A percentile compares a stretch with the other conserved stretches of the same genome.
phyloP scores from a whole-genome alignment of 2,797 vertebrate species.

The Pachyuromys duprasi region DNA sequence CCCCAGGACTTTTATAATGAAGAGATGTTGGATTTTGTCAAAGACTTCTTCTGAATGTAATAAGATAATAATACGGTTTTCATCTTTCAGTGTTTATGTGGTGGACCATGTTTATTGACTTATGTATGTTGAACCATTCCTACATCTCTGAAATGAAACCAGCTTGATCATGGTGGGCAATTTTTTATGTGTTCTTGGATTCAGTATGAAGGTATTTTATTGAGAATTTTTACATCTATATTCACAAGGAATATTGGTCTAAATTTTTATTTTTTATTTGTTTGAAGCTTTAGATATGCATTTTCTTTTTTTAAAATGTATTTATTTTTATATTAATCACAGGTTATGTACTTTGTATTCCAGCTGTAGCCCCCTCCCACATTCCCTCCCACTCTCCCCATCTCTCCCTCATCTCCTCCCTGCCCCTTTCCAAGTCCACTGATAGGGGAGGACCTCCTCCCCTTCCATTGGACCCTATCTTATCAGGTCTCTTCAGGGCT shows the following conservation, averaged over 20 bases:
- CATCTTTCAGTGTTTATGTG: neutral
- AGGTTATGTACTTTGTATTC: too few relatives aligned
- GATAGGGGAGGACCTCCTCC: too few relatives aligned
- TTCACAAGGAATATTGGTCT: neutral
- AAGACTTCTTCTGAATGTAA: neutral
- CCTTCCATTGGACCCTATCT: too few relatives aligned
- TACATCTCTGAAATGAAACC: neutral
- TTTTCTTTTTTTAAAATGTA: too few relatives aligned
- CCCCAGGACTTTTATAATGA: neutral
- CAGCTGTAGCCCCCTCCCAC: too few relatives aligned
- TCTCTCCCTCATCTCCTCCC: too few relatives aligned
- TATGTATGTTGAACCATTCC: neutral
- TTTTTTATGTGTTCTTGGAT: neutral
- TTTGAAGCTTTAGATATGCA: too few relatives aligned
- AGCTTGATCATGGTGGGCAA: neutral
- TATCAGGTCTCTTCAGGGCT: too few relatives aligned
- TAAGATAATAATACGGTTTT: neutral
- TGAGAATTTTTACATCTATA: neutral
- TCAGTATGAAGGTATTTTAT: neutral
- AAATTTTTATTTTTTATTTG: neutral
- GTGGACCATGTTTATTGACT: neutral
- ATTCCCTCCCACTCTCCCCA: too few relatives aligned
- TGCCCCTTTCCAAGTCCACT: too few relatives aligned
- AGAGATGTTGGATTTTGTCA: neutral
- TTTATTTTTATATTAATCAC: too few relatives aligned